A percentile compares a stretch with the other conserved stretches of the same genome.
Conservation (phyloP, 2,113 vertebrate genomes). For the Odontesthes bonariensis region DNA sequence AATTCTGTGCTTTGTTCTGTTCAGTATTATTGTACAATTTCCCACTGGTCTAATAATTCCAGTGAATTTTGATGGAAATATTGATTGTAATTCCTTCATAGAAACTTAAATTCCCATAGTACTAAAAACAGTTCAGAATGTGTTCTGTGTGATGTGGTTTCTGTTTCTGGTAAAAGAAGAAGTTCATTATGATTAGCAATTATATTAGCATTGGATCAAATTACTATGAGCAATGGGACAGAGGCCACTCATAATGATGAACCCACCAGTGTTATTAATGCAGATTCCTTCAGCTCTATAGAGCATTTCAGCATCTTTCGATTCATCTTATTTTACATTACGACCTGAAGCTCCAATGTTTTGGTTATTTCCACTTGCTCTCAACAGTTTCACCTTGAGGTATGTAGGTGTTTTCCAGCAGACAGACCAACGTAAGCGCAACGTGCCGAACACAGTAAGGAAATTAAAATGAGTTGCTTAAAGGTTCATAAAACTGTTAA, state of each 20-base stretch:
- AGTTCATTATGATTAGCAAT: constrained; percentile 11
- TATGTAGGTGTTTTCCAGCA: background rate
- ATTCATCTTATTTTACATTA: background rate
- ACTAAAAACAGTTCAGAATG: constrained; percentile 5
- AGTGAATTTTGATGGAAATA: background rate
- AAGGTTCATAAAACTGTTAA: too few relatives aligned
- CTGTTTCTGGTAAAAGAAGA: background rate
- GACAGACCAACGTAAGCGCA: background rate
- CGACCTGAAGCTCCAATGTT: background rate
- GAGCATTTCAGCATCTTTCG: constrained; percentile 3
- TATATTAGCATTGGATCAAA: constrained; percentile 11
- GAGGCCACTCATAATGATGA: background rate
- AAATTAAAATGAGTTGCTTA: too few relatives aligned
- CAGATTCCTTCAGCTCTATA: background rate
- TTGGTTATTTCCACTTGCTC: background rate
- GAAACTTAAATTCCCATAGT: background rate
- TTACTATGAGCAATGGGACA: constrained; percentile 3
- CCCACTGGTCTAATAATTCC: background rate
- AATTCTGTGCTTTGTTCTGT: constrained; percentile 9
- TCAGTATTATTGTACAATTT: background rate
- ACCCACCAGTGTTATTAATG: background rate
- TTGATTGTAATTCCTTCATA: background rate
- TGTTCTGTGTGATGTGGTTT: constrained; percentile 11
- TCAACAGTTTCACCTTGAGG: background rate
- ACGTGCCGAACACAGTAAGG: too few relatives aligned